phyloP scores from a whole-genome alignment of 2,797 vertebrate species.

The Sphenodon punctatus region DNA sequence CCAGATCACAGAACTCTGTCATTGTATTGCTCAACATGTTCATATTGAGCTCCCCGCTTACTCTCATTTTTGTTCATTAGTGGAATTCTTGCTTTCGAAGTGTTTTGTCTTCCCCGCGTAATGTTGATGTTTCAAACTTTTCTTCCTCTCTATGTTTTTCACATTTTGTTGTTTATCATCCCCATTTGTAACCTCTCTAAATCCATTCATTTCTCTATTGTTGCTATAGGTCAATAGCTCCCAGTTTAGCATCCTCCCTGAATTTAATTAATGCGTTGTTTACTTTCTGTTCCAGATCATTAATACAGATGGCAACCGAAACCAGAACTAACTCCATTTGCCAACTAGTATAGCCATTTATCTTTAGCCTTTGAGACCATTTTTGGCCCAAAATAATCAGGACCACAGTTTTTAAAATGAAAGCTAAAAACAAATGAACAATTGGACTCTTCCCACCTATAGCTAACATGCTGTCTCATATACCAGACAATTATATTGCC shows the following conservation, averaged over 20 bases:
- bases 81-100: slow-evolving; percentile 1
- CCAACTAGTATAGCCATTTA: neutral
- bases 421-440: neutral
- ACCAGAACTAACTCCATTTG: neutral
- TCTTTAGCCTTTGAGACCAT: neutral
- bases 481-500: neutral
- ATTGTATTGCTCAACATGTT: neutral
- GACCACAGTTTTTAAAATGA: neutral
- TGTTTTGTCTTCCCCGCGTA: neutral
- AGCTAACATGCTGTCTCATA: neutral
- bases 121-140: neutral
- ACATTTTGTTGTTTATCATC: neutral
- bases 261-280: neutral
- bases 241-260: neutral
- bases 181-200: neutral
- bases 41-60: slow-evolving; percentile 5
- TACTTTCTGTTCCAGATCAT: neutral
- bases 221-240: neutral
- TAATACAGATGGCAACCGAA: neutral
- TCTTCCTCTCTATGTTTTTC: neutral
- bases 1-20: neutral
- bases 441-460: neutral
- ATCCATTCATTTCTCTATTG: neutral
- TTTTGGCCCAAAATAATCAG: neutral
- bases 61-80: slow-evolving; percentile 5